These are phyloP conservation scores for Mactromeris polynyma DNA, from an alignment of 2,888 invertebrate genomes.

Conservation along the genomic window DNA sequence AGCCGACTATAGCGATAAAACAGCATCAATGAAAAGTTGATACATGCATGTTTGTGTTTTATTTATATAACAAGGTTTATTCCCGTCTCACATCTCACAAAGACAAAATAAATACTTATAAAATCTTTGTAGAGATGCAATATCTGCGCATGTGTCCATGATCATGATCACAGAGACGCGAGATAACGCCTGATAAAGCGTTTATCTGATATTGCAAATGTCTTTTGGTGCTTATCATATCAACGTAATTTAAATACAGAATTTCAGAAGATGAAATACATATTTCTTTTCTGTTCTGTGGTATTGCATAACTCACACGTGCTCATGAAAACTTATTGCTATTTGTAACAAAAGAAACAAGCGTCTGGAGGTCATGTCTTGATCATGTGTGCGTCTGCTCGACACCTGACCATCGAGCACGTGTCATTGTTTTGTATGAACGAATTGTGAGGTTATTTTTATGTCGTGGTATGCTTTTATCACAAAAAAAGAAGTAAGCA, in stretches of 20 bases:
- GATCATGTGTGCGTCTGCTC: conserved; percentile 17
- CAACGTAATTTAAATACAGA: conserved; percentile 36
- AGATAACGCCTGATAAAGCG: conserved; percentile 35
- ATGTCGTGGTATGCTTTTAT: neutral
- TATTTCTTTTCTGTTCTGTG: conserved; percentile 18
- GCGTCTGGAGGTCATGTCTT: neutral
- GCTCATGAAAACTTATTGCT: conserved; percentile 6
- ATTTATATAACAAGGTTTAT: neutral
- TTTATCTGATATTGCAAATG: conserved; percentile 40
- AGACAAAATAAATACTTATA: conserved; percentile 29
- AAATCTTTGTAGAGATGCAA: conserved; percentile 24
- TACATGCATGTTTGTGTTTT: neutral
- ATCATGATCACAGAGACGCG: conserved; percentile 31
- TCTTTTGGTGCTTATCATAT: conserved; percentile 40
- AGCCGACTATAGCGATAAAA: neutral
- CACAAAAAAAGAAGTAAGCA: neutral
- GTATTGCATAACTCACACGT: conserved; percentile 33
- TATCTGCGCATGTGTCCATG: conserved; percentile 36
- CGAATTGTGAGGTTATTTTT: neutral
- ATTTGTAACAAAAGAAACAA: conserved; percentile 20
- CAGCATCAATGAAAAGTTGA: neutral
- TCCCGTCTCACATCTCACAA: neutral
- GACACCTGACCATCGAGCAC: conserved; percentile 23
- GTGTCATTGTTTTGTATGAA: conserved; percentile 5
- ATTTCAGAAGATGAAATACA: conserved; percentile 28